A percentile compares a stretch with the other conserved stretches of the same genome.
Conservation (phyloP, 2,797 vertebrate species). For the Myotis pilosus region DNA sequence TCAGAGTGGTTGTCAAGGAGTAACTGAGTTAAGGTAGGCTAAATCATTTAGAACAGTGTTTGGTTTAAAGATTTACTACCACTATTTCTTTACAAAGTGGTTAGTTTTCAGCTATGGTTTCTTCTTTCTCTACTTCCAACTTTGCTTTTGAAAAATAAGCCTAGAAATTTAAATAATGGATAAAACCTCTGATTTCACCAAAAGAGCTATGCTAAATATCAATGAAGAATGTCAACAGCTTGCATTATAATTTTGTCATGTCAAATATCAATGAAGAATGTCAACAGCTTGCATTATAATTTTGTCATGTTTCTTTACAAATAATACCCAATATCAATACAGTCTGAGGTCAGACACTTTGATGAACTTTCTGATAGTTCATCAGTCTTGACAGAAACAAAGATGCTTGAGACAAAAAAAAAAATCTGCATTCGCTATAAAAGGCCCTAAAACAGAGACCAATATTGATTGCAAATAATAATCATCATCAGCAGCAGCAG, state of each 20-base stretch:
- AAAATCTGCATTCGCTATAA: not conserved
- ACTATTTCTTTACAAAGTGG: not conserved
- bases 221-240: not conserved
- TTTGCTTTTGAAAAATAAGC: conserved; percentile 11
- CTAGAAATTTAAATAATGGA: not conserved
- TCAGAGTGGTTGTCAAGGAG: not conserved
- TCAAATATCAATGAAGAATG: not conserved
- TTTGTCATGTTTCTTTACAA: not conserved
- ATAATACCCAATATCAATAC: not conserved
- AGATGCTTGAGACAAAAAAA: not conserved
- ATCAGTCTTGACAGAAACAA: not conserved
- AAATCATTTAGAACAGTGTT: not conserved
- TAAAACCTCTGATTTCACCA: not conserved
- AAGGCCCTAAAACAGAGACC: not conserved
- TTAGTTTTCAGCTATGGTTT: not conserved
- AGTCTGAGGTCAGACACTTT: not conserved
- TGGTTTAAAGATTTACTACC: not conserved
- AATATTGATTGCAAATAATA: not conserved
- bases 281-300: not conserved
- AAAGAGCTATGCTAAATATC: not conserved
- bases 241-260: not conserved
- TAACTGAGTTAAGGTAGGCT: not conserved
- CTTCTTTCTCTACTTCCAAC: not conserved
- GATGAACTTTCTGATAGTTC: not conserved
- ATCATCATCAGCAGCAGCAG: not conserved